These are phyloP conservation scores for Malurus melanocephalus DNA, from an alignment of 2,113 vertebrate species.

Conservation along the genomic window DNA sequence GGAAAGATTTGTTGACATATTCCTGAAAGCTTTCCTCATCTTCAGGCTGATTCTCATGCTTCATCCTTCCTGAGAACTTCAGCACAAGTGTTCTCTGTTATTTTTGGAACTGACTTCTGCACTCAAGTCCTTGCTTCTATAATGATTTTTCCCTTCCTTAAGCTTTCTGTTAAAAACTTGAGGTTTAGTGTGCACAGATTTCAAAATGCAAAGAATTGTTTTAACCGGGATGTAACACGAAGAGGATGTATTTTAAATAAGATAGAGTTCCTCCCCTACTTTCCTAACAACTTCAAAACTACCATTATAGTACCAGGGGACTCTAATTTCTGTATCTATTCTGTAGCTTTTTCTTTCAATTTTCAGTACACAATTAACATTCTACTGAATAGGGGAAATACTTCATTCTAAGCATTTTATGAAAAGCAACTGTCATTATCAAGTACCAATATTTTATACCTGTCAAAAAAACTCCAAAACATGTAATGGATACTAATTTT, in stretches of 20 bases:
- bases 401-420: not conserved
- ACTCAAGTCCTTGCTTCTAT: not conserved
- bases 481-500: not conserved
- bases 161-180: not conserved
- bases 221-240: not conserved
- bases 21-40: conserved; percentile 22
- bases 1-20: conserved; percentile 35
- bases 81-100: conserved; percentile 30
- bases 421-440: not conserved
- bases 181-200: not conserved
- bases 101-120: conserved; percentile 45
- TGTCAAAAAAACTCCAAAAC: not conserved
- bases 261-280: not conserved
- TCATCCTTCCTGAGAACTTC: conserved; percentile 44
- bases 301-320: not conserved
- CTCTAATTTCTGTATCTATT: not conserved
- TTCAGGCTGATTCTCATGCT: conserved; percentile 31
- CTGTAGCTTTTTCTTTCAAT: not conserved
- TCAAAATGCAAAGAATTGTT: not conserved
- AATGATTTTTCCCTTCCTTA: not conserved
- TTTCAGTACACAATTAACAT: not conserved
- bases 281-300: not conserved
- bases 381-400: not conserved
- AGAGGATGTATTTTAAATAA: not conserved
- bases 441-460: not conserved